Evolutionary conservation across 2,888 invertebrate genomes (phyloP), one percentile per base, ranked within the genome.

Genomic region (Caenorhabditis doughertyi): DNA sequence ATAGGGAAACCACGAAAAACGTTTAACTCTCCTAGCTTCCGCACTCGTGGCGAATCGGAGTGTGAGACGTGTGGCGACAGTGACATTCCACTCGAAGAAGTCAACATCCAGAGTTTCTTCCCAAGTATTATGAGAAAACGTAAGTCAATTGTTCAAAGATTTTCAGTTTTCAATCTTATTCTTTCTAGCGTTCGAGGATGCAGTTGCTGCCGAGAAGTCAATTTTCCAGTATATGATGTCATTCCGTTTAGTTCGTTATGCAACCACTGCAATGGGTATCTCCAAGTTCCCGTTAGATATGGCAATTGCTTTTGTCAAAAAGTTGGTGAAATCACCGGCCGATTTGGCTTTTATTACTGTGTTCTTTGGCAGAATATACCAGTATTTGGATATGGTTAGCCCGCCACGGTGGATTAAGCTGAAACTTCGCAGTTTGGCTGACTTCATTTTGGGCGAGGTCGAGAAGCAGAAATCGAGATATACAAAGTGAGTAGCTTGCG

Each of bases 41-140:
- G 89, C 32, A 79, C 73, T 2, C 81, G 85, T 5, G 77, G 83
- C n/a, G 89, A 89, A 23, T 91, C 91, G 2, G 91, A 91, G 64
- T 90, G 90, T 70, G 91, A 89, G 44, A 84, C 87, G 35, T 91
- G 90, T 58, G 82, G 86, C 58, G 89, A 88, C 58, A 85, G 87
- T 60, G 88, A 89, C n/a, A 81, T 87, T 42, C 67, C 76, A 23
- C 32, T 84, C 4, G 79, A 77, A 13, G 83, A 79, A 2, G 64
- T 65, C 84, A 65, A 85, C 35, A 68, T 83, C 23, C 65, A 76
- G 35, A 39, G 64, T 11, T 60, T 87, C 29, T 84, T 86, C 70
- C 88, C 86, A 21, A 73, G 65, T 9, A 74, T 83, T n/a, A 83
- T 88, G 56, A 79, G 56, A 25, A 82, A 81, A 72, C 85, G 88